Base-by-base conservation (phyloP, 2,113 vertebrate species). In the Elaphurus davidianus region DNA sequence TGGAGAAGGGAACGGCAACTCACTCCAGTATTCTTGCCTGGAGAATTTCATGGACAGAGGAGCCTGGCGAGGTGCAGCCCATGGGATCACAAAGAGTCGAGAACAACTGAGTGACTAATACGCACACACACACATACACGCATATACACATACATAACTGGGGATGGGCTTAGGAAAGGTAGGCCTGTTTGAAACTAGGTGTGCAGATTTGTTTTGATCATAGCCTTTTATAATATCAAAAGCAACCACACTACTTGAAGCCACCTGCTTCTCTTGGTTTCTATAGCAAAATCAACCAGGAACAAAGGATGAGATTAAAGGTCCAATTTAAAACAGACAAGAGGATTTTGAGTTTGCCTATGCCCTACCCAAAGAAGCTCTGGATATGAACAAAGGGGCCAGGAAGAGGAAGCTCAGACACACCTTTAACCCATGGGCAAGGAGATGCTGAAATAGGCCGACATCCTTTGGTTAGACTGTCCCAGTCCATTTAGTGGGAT, bases 281-380 rank as follows among this genome's bases (percentile, higher is more conserved):
- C 57, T 95, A 90, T 76, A 60, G 62, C 71, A 97, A 92, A 86
- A 97, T 74, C 40, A 74, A 27, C 67, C 52, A 82, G 40, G 40
- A 96, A 96, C 52, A 85, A 91, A 91, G 30, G 15, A 33, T 62
- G 33, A 74, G 78, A 92, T 50, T 55, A 88, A 94, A 89, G 12
- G 15, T 85, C 52, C 52, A 47, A 47, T 19, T 91, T 91, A 89
- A 94, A 94, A 78, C 59, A 40, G 79, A 27, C 25, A 54, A 74
- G 54, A 62, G 47, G 36, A 92, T 81, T 43, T n/a, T 89, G 57
- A 71, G 55, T 85, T 19, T 2, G 27, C 21, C 23, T 45, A 16
- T 36, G 19, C 6, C n/a, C 50, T 25, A 7, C 12, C 40, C 55
- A 45, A 16, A 89, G 83, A 76, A 45, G 5, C 43, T 74, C 36